phyloP scores from a whole-genome alignment of 2,888 invertebrate genomes.

The Agrotis exclamationis region DNA sequence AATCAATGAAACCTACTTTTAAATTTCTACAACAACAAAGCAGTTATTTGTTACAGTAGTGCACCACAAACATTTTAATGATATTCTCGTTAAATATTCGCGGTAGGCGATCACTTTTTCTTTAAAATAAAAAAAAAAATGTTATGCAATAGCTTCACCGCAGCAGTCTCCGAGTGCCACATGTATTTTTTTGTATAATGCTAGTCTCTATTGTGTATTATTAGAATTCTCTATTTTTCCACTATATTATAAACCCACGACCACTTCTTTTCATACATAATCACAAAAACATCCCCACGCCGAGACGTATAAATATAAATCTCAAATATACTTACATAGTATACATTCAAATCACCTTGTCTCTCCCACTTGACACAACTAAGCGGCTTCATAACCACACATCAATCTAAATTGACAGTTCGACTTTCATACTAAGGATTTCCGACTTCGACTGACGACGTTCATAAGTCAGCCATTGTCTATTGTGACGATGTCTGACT shows the following conservation, averaged over 20 bases:
- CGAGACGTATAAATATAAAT: neutral
- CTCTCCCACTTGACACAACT: slow-evolving; percentile 29
- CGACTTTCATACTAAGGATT: slow-evolving; percentile 52
- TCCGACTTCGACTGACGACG: slow-evolving; percentile 58
- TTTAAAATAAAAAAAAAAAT: no score
- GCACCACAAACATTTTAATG: no score
- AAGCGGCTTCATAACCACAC: slow-evolving; percentile 42
- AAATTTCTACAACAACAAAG: no score
- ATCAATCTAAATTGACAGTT: slow-evolving; percentile 63
- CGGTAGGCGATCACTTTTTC: no score
- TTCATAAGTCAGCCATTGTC: slow-evolving; percentile 66
- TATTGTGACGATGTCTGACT: slow-evolving; percentile 24
- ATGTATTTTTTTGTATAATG: no score
- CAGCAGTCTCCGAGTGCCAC: no score
- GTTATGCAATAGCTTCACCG: no score
- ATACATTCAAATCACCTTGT: slow-evolving; percentile 17
- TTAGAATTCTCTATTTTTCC: neutral
- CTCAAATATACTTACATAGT: neutral
- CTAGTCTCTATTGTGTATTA: no score
- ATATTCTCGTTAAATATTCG: no score
- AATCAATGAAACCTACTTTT: no score
- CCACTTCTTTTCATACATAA: neutral
- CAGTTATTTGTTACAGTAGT: no score
- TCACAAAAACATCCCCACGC: neutral
- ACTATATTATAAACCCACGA: neutral